Base-by-base conservation (phyloP, 2,888 invertebrate genomes). In the Anarsia innoxiella region DNA sequence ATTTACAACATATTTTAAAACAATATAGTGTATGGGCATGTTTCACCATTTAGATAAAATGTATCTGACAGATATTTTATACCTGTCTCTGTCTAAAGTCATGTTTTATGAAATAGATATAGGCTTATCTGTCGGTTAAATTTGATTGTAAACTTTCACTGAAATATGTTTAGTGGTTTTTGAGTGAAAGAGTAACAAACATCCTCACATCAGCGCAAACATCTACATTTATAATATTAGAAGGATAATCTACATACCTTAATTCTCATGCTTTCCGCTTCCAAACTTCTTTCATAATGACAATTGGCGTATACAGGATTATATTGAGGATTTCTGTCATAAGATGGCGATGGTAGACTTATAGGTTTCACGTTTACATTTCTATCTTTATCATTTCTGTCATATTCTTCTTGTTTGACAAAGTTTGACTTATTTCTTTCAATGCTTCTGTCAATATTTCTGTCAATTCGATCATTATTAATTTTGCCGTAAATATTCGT, bases 401-500 rank as follows among this genome's bases (percentile, higher is more conserved):
- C 25, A 9, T 5, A 3, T 9, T n/a, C 5, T 9, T 59, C 37
- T 12, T 9, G 3, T 10, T 44, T 59, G 12, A 44, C 44, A n/a
- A 34, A 8, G 10, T 57, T 56, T 2, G 41, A 28, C 36, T 48
- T 46, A 23, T 44, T 46, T 34, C 46, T 51, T 31, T 31, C 34
- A 23, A 37, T 26, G 8, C 47, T 50, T 3, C 48, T 32, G 39
- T 53, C 51, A 34, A 46, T 57, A 35, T 40, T 48, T 29, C 55
- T 49, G 1, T 52, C 48, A 0, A 45, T 42, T 23, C 51, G 58
- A 26, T 68, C 69, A 1, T 56, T 48, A 34, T 79, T 78, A 8
- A 82, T 82, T 48, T 70, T 79, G 0, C 83, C 83, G 36, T 84
- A 83, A n/a, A 80, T 63, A 44, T 78, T 73, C n/a, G 47, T 53